Evolutionary conservation across 2,797 vertebrate species (phyloP), one percentile per base, ranked within the genome.

Genomic region (Sebastes trivittatus): DNA sequence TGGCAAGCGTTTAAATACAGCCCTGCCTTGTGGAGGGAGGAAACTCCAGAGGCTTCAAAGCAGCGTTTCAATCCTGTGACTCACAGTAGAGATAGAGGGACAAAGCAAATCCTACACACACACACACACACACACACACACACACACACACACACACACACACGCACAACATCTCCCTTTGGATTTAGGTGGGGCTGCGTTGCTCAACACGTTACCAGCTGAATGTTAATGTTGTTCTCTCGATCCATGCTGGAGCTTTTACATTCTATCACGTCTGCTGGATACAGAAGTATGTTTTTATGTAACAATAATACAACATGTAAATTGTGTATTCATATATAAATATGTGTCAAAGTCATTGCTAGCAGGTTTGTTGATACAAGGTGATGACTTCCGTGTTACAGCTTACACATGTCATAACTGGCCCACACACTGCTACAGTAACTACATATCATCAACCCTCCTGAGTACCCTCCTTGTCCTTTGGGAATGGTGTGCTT

Each of bases 51-150:
- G 76, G 84, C 90, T 87, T 90, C 82, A 85, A 86, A 88, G 89
- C 80, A 84, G 56, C 78, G 52, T 92, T 90, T 92, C 90, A 88
- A 77, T 90, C 81, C 73, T 66, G 81, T 95, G 94, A 95, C 78
- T 95, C 93, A 94, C 80, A 46, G 54, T 14, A 29, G 70, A 72
- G 72, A 72, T 61, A 56, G 74, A 85, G 55, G 66, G 63, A 90
- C 80, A 82, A 90, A 85, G 77, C 79, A 61, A 88, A 88, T 89
- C 80, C 77, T 55, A 77, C 73, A 82, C 64, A 42, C 58, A 82
- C 64, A 42, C 23, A 23, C 73, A 82, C 64, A 42, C 58, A 82
- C 64, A 42, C 23, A 23, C 73, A 73, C 77, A 67, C 71, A 42
- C 66, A 54, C 72, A 38, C 29, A 36, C 58, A 74, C 64, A 46